Percentiles rank a stretch among this genome's conserved stretches.
These are phyloP conservation scores for Falco novaeseelandiae DNA, from an alignment of 2,797 vertebrate genomes.

Conservation along the genomic window DNA sequence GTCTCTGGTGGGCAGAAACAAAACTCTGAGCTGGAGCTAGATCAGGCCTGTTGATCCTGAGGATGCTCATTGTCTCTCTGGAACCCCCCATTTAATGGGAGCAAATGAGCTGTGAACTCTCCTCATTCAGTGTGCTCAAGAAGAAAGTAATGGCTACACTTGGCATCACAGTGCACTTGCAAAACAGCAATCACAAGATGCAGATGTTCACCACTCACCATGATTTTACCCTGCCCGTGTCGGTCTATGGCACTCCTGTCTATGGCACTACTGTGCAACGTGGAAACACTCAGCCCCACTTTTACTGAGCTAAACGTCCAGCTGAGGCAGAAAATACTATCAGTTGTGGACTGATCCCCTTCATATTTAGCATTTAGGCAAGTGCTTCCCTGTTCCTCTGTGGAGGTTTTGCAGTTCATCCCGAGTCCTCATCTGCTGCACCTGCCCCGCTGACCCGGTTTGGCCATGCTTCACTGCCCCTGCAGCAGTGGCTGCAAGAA, in stretches of 20 bases:
- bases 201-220: accelerated
- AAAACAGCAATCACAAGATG: accelerated
- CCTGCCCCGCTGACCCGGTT: accelerated
- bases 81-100: not conserved
- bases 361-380: not conserved
- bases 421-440: not conserved
- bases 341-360: not conserved
- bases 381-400: not conserved
- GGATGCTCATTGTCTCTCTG: not conserved
- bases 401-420: not conserved
- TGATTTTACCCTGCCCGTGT: not conserved
- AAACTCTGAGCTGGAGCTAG: not conserved
- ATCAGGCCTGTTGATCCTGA: not conserved
- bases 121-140: accelerated
- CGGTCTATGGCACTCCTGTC: accelerated
- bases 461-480: not conserved
- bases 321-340: not conserved
- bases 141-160: not conserved
- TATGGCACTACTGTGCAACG: accelerated
- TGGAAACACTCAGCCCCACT: not conserved
- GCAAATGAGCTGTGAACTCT: not conserved
- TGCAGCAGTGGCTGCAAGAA: not conserved
- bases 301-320: not conserved
- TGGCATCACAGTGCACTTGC: no score
- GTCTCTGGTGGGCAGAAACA: not conserved